Evolutionary conservation across 2,888 invertebrate species (phyloP), one percentile per base, ranked within the genome.

Genomic region (Alloplasta piceator): DNA sequence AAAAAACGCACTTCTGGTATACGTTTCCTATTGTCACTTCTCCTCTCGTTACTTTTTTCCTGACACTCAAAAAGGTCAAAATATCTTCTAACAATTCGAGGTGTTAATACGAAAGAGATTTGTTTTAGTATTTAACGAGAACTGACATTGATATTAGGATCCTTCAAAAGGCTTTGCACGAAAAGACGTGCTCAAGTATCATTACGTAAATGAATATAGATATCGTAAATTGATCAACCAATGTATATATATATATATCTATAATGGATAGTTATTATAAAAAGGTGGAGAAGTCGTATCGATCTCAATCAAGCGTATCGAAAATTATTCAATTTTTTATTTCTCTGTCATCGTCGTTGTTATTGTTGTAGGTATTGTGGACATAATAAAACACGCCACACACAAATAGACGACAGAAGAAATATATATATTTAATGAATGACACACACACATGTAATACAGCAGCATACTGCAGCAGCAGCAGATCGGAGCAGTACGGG

Each of bases 401-500:
- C 73, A 73, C 14, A 41, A 70, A 64, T 68, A 55, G 63, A 63
- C 36, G 84, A 83, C 84, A 46, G 1, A 5, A 41, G 43, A 12
- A 39, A 56, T 16, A 58, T 60, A 58, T 38, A 84, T 86, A 75
- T 58, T 50, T 52, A 52, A 67, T 55, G 56, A 46, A 26, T 41
- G 58, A 50, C 75, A 46, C 16, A 64, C 75, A 48, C 55, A 81
- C 6, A 63, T 14, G 76, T 74, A 78, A 72, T 64, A 78, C 73
- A 75, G 74, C 81, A 75, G 68, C 73, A 55, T 78, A 78, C 86
- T 26, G 26, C 26, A 84, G 87, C 87, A 85, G 78, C 78, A 88
- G 87, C 90, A 91, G 89, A 89, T 91, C 90, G 91, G 91, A 91
- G 86, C 89, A 90, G 89, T 91, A 91, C 91, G 91, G 91, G 91